These are phyloP conservation scores for Caenorhabditis tropicalis DNA, from an alignment of 1,140 invertebrate genomes.

Conservation along the genomic window DNA sequence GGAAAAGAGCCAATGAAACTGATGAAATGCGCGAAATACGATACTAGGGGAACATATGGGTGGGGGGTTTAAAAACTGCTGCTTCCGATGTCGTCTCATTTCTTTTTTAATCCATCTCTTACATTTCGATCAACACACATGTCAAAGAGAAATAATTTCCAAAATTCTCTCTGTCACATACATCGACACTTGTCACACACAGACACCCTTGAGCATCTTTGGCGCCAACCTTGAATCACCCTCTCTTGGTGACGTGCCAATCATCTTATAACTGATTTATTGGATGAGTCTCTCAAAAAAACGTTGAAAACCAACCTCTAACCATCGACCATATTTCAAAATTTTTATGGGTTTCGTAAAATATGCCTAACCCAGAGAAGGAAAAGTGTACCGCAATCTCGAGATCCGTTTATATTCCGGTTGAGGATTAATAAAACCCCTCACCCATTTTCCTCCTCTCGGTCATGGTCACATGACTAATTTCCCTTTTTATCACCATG, in stretches of 20 bases:
- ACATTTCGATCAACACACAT: too few species aligned
- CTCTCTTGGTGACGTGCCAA: conserved; percentile 32
- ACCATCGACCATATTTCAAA: conserved; percentile 40
- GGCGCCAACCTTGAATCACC: conserved; percentile 20
- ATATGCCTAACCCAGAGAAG: not conserved
- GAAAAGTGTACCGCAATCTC: not conserved
- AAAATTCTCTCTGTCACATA: not conserved
- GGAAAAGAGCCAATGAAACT: not conserved
- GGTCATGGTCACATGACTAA: conserved; percentile 21
- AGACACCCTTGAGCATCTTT: conserved; percentile 11
- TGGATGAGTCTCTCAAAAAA: conserved; percentile 26
- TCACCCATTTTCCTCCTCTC: not conserved
- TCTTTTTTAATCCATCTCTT: not conserved
- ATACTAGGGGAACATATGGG: conserved; percentile 35
- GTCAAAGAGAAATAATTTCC: too few species aligned
- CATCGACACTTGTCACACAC: not conserved
- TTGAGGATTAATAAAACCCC: not conserved
- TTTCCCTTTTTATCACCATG: conserved; percentile 13
- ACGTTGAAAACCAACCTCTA: conserved; percentile 10
- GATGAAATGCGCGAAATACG: conserved; percentile 43
- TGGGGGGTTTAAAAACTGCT: not conserved
- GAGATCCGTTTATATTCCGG: not conserved
- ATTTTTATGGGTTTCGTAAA: conserved; percentile 6
- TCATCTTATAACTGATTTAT: conserved; percentile 45
- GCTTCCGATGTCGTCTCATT: not conserved